phyloP scores from a whole-genome alignment of 30 jellyfish, hydroid and myxozoan genomes.

The Calvadosia cruxmelitensis region DNA sequence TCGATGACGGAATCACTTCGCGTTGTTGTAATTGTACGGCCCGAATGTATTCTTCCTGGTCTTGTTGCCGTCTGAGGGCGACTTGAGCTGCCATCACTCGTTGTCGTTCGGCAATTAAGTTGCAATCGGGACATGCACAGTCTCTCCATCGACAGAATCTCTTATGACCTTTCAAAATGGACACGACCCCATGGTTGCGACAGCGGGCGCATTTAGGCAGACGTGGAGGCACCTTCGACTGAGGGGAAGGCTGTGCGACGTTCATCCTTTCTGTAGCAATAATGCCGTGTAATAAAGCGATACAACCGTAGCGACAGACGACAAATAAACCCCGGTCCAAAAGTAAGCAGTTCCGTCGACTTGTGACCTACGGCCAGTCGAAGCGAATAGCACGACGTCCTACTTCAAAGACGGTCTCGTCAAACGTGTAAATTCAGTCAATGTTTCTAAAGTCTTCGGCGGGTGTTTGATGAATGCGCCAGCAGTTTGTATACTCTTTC shows the following conservation, averaged over 20 bases:
- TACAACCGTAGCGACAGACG: no score
- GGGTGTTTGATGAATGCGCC: slow-evolving; percentile 2
- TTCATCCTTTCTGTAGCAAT: slow-evolving; percentile 8
- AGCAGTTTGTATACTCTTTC: slow-evolving; percentile 2
- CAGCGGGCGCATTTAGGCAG: slow-evolving; percentile 88
- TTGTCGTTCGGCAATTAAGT: slow-evolving; percentile 95
- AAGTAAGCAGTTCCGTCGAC: no score
- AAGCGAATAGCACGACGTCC: no score
- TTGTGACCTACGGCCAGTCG: no score
- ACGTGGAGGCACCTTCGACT: slow-evolving; percentile 90
- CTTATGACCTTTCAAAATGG: slow-evolving; percentile 91
- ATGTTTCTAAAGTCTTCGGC: slow-evolving; percentile 1
- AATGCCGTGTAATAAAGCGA: no score
- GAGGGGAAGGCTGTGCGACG: slow-evolving; percentile 40
- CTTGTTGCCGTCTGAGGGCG: slow-evolving; percentile 96
- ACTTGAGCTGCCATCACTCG: slow-evolving; percentile 99
- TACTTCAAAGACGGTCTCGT: no score
- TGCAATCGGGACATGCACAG: slow-evolving; percentile 95
- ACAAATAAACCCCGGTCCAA: no score
- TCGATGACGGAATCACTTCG: neutral
- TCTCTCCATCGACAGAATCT: slow-evolving; percentile 99
- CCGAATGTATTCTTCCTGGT: slow-evolving; percentile 82
- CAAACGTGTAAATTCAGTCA: neutral
- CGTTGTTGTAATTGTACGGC: slow-evolving; percentile 74
- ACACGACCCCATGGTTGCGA: slow-evolving; percentile 95